These are phyloP conservation scores for Amphimallon solstitiale DNA, from an alignment of 2,888 invertebrate species.

Conservation along the genomic window DNA sequence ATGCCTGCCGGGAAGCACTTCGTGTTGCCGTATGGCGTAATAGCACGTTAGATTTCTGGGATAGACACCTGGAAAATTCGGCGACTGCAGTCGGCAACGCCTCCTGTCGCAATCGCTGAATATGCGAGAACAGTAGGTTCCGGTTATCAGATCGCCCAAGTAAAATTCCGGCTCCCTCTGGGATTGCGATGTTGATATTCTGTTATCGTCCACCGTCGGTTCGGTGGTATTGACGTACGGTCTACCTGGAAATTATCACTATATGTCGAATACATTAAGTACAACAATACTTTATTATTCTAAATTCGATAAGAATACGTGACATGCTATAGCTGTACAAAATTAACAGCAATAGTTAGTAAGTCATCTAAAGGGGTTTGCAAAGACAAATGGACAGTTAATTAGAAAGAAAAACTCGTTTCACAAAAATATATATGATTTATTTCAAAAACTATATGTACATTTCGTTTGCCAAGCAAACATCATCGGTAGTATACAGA, in stretches of 20 bases:
- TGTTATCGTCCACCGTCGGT: conserved; percentile 43
- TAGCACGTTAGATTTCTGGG: conserved; percentile 94
- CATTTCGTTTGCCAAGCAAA: too few relatives aligned
- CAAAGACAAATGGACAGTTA: too few relatives aligned
- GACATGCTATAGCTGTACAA: too few relatives aligned
- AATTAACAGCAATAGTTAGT: too few relatives aligned
- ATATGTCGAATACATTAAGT: conserved; percentile 2
- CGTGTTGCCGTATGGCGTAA: conserved; percentile 87
- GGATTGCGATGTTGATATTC: conserved; percentile 63
- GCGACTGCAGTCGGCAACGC: conserved; percentile 89
- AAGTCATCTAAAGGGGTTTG: too few relatives aligned
- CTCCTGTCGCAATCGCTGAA: conserved; percentile 93
- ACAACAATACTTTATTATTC: too few relatives aligned
- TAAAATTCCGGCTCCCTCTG: conserved; percentile 72
- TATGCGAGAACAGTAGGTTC: conserved; percentile 91
- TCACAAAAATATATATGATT: too few relatives aligned
- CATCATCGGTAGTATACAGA: too few relatives aligned
- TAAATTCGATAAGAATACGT: too few relatives aligned
- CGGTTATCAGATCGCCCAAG: conserved; percentile 88
- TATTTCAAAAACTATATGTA: too few relatives aligned
- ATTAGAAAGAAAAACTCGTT: too few relatives aligned
- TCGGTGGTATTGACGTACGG: conserved; percentile 48
- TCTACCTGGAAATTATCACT: conserved; percentile 42
- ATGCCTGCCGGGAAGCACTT: conserved; percentile 87
- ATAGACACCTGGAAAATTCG: conserved; percentile 93